Evolutionary conservation across 92 coral and sea anemone species (phyloP).

Genomic region (Porites cylindrica): DNA sequence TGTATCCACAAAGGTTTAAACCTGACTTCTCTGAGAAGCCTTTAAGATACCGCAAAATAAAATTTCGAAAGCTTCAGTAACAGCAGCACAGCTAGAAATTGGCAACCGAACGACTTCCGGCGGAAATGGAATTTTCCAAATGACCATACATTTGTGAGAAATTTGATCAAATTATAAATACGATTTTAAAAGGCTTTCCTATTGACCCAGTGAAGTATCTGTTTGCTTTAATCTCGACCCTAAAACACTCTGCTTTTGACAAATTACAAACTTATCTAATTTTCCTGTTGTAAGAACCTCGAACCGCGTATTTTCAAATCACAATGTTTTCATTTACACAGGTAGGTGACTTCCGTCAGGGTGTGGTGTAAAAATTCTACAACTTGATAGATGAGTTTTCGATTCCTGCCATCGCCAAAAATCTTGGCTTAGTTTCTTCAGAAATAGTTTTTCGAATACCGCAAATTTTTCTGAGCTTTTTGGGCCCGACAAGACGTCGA

Average conservation of each 20-base stretch:
- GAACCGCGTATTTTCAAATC: neutral
- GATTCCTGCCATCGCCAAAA: conserved; percentile 24
- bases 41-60: neutral
- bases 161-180: conserved; percentile 1
- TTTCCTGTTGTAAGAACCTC: neutral
- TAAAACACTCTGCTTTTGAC: neutral
- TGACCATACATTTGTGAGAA: neutral
- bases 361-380: conserved; percentile 16
- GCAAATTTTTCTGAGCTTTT: no score
- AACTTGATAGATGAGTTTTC: neutral
- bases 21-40: neutral
- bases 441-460: neutral
- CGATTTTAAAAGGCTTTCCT: conserved; percentile 4
- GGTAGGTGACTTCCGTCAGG: neutral
- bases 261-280: neutral
- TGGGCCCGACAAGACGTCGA: neutral
- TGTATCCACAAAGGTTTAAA: neutral
- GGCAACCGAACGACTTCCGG: conserved; percentile 30
- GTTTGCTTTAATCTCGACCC: conserved; percentile 16
- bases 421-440: neutral
- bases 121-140: conserved; percentile 13
- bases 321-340: neutral
- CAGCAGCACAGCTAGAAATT: neutral
- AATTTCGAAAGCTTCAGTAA: neutral
- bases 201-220: conserved; percentile 3